A percentile compares a stretch with the other conserved stretches of the same genome.
These are phyloP conservation scores for Drosophila parabipectinata DNA, from an alignment of 1,140 invertebrate genomes.

Conservation along the genomic window DNA sequence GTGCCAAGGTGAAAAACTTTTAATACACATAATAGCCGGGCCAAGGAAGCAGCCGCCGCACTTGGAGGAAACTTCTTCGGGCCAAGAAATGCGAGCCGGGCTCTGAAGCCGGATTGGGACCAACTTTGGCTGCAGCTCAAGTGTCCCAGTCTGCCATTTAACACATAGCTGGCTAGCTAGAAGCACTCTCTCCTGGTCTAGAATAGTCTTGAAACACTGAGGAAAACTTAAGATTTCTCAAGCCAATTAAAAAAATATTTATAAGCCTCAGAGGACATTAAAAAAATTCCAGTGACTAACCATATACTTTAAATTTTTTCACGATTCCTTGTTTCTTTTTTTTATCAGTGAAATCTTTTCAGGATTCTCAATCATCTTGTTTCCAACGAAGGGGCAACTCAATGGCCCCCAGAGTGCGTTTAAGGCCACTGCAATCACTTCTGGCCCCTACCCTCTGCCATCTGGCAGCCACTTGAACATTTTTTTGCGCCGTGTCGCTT, in stretches of 20 bases:
- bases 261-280: background rate
- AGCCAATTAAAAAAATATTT: background rate
- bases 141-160: constrained; percentile 82
- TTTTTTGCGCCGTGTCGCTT: constrained; percentile 63
- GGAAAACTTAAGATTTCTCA: background rate
- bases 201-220: constrained; percentile 4
- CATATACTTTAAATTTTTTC: background rate
- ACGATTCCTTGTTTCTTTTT: background rate
- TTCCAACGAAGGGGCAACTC: constrained; percentile 45
- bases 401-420: constrained; percentile 69
- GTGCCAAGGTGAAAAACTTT: constrained; percentile 72
- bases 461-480: constrained; percentile 67
- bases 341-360: constrained; percentile 15
- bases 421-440: constrained; percentile 50
- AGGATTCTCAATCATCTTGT: constrained; percentile 33
- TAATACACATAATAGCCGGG: constrained; percentile 80
- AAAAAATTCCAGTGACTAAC: too few relatives aligned
- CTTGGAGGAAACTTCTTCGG: constrained; percentile 39
- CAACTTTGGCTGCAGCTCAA: constrained; percentile 78
- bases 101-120: constrained; percentile 32
- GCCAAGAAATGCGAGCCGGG: constrained; percentile 68
- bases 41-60: constrained; percentile 48
- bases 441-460: constrained; percentile 7
- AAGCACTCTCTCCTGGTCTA: background rate
- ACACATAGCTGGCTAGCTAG: constrained; percentile 47